Base-by-base conservation (phyloP, 37 sponge, comb jelly and placozoan species). In the Aplysina aerophoba region DNA sequence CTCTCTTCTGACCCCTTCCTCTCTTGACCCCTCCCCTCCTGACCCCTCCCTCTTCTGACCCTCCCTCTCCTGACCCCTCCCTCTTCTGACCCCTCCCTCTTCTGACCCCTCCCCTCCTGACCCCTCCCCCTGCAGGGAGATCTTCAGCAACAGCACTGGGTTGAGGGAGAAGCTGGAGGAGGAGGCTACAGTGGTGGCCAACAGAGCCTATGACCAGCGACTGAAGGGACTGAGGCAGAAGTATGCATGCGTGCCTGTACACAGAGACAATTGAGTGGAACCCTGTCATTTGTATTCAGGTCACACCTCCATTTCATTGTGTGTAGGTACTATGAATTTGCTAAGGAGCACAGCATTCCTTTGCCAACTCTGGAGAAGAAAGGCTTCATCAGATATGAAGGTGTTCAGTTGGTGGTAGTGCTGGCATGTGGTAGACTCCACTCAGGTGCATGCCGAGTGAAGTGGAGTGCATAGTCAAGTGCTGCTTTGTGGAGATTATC, bases 331-430 rank as follows among this genome's bases (percentile, higher is more conserved):
- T 37, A 39, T 15, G 56, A 82, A 21, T 78, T 59, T 85, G 90
- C 93, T 62, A 34, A 77, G 36, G 41, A 77, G 24, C 27, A 68
- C 5, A 40, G 54, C 21, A 81, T 64, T 55, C 59, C 82, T 36
- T 20, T 85, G 25, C 93, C 89, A 22, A 64, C 57, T 5, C 15
- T 72, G 22, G 21, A 37, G 22, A 82, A 86, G 84, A 86, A 69
- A 64, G 36, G 61, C 15, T 91, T 87, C 58, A 79, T 88, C 39
- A 84, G 58, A 77, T 80, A 88, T 31, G 53, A 50, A 59, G 92
- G 92, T 84, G n/a, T n/a, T n/a, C n/a, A 44, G 33, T 30, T 30
- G 41, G 11, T 0, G 54, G 24, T 4, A 58, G 24, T 30, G 31
- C 56, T 16, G 8, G 60, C 1, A 3, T 17, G 71, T 17, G 3